Evolutionary conservation across 2,797 vertebrate genomes (phyloP).

Genomic region (Sardinella longiceps): DNA sequence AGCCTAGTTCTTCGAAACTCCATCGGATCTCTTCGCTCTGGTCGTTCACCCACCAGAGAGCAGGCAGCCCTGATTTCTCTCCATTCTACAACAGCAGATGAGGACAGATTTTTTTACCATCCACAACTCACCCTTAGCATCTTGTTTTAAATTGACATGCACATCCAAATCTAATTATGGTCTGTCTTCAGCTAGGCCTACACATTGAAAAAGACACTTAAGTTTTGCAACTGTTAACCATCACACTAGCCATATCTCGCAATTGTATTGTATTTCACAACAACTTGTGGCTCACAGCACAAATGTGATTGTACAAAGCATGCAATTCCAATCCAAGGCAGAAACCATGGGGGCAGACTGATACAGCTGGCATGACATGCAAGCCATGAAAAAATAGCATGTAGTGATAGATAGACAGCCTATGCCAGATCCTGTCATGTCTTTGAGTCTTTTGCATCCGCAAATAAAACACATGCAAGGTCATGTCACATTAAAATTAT

Average conservation of each 20-base stretch:
- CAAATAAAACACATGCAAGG: background rate
- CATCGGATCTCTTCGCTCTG: slow-evolving; percentile 71
- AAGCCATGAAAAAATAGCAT: background rate
- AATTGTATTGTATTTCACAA: no score
- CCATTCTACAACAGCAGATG: slow-evolving; percentile 63
- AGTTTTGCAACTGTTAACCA: no score
- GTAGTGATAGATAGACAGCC: background rate
- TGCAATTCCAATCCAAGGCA: background rate
- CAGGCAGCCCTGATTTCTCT: slow-evolving; percentile 65
- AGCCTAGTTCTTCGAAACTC: slow-evolving; percentile 80
- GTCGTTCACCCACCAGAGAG: slow-evolving; percentile 80
- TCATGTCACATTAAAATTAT: background rate
- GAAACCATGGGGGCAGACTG: background rate
- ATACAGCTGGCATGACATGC: background rate
- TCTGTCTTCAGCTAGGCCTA: no score
- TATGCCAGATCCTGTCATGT: background rate
- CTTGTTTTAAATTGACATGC: background rate
- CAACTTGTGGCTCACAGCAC: no score
- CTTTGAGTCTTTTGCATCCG: background rate
- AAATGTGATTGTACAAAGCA: no score
- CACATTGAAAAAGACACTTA: no score
- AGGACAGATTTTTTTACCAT: background rate
- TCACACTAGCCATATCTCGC: no score
- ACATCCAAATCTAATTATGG: background rate
- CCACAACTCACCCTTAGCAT: background rate